Evolutionary conservation across 2,888 invertebrate genomes (phyloP), one percentile per base, ranked within the genome.

Genomic region (Cylloceria caligata): DNA sequence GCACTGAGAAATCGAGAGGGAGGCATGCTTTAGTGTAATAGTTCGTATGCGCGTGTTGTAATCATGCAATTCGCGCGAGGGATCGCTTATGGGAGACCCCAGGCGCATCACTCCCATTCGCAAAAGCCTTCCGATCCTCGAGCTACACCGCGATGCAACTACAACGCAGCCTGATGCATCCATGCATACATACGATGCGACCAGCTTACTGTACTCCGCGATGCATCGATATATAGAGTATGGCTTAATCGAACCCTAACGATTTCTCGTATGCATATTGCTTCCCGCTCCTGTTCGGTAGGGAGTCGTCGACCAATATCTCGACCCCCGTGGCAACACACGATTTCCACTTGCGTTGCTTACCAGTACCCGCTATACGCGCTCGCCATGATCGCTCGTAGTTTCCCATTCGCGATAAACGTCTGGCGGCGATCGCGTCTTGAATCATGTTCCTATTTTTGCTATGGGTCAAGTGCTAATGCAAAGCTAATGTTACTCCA

Each of bases 201-300:
- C 72, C 30, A n/a, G 74, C 55, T 62, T 30, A 39, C 64, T 24
- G 42, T 34, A 57, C 13, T 19, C 24, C 39, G 9, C 47, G 49
- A 71, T 71, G 9, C 16, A 45, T 65, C 57, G 72, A 19, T 42
- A 21, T 45, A 57, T 69, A 64, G 3, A 45, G 83, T 88, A 88
- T 86, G 86, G 87, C 89, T 90, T 88, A 89, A 90, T 90, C 89
- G 87, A 84, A 42, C 65, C 73, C 30, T 89, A 88, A 90, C 88
- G 89, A 88, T 88, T 88, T 88, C 88, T 88, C 87, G 77, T 69
- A 49, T 49, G 67, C 42, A 62, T 27, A 36, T 30, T 3, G 2
- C 30, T 42, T 73, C 45, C 52, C 64, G 73, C 77, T 77, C 60
- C 77, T 68, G 77, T 73, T 68, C 34, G 36, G 16, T 19, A 6